Conservation (phyloP, 2,888 invertebrate species). For the Latheticus oryzae region DNA sequence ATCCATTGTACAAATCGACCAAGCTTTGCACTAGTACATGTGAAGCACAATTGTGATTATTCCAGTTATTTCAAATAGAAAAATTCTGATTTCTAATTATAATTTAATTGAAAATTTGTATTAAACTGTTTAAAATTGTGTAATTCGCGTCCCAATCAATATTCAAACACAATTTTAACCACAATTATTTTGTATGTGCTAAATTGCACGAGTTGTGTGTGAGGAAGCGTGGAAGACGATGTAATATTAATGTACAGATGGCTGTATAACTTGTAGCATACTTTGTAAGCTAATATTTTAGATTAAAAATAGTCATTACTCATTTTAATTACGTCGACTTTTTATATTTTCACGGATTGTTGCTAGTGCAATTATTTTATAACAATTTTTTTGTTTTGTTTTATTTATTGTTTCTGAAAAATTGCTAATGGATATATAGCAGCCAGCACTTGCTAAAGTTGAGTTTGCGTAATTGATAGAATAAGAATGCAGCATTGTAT, state of each 20-base stretch:
- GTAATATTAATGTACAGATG: constrained; percentile 56
- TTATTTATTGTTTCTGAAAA: constrained; percentile 24
- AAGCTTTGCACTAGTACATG: constrained; percentile 14
- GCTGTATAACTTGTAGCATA: constrained; percentile 59
- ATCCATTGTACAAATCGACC: constrained; percentile 27
- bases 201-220: constrained; percentile 50
- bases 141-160: constrained; percentile 47
- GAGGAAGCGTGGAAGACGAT: constrained; percentile 48
- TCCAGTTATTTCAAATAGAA: no score
- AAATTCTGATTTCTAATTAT: no score
- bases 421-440: constrained; percentile 9
- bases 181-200: constrained; percentile 58
- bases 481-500: constrained; percentile 17
- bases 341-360: constrained; percentile 41
- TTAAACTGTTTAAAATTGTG: constrained; percentile 30
- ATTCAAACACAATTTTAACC: constrained; percentile 58
- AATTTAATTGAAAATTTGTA: neutral
- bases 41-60: constrained; percentile 21
- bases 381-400: constrained; percentile 20
- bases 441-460: constrained; percentile 1
- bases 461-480: no score
- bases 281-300: constrained; percentile 30
- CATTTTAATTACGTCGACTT: constrained; percentile 18
- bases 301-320: constrained; percentile 30
- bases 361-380: constrained; percentile 38